These are phyloP conservation scores for Scartelaos histophorus DNA, from an alignment of 2,113 vertebrate genomes.

Conservation along the genomic window DNA sequence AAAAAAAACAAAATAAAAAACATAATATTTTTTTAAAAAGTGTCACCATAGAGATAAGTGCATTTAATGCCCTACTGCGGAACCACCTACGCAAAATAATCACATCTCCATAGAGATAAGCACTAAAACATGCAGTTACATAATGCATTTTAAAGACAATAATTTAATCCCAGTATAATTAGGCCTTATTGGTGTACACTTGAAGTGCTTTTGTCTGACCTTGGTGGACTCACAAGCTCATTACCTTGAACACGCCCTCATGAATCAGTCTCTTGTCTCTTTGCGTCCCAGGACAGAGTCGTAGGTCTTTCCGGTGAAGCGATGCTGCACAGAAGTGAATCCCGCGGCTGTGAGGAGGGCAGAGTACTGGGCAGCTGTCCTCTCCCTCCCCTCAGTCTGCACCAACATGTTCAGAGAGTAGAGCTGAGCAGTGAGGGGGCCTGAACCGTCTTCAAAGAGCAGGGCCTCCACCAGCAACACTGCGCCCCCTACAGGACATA, in stretches of 20 bases:
- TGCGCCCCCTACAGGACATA: slow-evolving; percentile 73
- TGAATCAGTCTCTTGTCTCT: slow-evolving; percentile 25
- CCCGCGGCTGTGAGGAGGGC: slow-evolving; percentile 78
- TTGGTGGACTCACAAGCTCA: not conserved
- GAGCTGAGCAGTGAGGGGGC: slow-evolving; percentile 80
- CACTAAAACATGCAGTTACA: too few species aligned
- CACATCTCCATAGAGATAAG: too few species aligned
- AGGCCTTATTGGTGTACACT: not conserved
- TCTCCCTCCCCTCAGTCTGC: slow-evolving; percentile 86
- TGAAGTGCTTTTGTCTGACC: not conserved
- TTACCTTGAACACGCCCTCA: not conserved
- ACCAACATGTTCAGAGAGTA: slow-evolving; percentile 88
- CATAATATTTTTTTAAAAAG: too few species aligned
- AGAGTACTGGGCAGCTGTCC: slow-evolving; percentile 76
- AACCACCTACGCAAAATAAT: too few species aligned
- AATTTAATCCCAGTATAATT: not conserved
- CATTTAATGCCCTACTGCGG: too few species aligned
- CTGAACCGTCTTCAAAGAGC: slow-evolving; percentile 79
- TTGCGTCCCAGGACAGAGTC: slow-evolving; percentile 82
- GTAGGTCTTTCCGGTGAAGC: slow-evolving; percentile 80
- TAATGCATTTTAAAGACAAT: not conserved
- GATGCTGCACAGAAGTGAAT: slow-evolving; percentile 71
- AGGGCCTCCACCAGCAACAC: slow-evolving; percentile 83
- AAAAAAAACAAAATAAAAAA: too few species aligned
- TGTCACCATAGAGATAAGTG: too few species aligned